Conservation (phyloP, 2,113 vertebrate genomes). For the Marmota flaviventris region DNA sequence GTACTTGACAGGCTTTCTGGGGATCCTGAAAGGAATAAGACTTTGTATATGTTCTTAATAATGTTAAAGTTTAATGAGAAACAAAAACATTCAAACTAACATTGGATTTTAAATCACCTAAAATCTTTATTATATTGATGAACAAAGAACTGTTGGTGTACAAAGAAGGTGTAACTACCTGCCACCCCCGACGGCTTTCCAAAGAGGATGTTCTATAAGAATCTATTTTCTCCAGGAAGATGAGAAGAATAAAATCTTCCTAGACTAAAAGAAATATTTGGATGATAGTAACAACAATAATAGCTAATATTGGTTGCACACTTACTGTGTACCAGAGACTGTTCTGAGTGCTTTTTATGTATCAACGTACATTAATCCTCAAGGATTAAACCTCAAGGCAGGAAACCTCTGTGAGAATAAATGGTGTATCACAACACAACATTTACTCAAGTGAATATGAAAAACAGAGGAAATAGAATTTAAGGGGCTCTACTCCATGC, state of each 20-base stretch:
- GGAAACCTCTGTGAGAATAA: neutral
- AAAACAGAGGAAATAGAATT: neutral
- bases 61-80: conserved; percentile 21
- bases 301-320: neutral
- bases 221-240: neutral
- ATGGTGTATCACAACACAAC: neutral
- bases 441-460: neutral
- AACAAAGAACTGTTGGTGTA: neutral
- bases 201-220: neutral
- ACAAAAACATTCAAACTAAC: neutral
- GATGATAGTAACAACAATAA: neutral
- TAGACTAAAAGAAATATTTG: neutral
- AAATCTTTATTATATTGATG: neutral
- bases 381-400: conserved; percentile 1
- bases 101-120: conserved; percentile 17
- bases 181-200: neutral
- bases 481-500: neutral
- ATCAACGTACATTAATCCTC: neutral
- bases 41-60: neutral
- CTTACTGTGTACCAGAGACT: neutral
- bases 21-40: neutral
- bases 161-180: neutral
- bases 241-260: neutral
- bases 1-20: neutral
- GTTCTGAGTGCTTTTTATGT: neutral